Conservation (phyloP, 1,140 invertebrate genomes). For the Conopomorpha cramerella region DNA sequence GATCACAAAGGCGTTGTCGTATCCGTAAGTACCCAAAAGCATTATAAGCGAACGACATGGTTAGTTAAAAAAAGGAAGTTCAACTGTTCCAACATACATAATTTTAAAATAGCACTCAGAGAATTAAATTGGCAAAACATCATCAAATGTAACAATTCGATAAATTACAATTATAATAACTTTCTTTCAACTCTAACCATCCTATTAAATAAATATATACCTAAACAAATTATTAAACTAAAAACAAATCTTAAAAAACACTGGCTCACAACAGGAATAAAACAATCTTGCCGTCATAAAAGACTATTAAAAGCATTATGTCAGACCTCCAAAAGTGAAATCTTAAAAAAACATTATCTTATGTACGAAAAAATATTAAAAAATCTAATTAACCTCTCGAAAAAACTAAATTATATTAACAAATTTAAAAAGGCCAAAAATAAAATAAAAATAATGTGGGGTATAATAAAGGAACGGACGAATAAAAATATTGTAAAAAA, state of each 20-base stretch:
- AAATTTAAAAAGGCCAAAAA: too few relatives aligned
- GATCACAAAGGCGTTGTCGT: neutral
- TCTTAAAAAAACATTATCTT: too few relatives aligned
- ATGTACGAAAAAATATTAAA: too few relatives aligned
- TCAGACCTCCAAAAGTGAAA: too few relatives aligned
- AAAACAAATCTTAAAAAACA: neutral
- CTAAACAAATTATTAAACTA: neutral
- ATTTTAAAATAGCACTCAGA: neutral
- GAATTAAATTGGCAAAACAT: neutral
- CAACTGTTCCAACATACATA: neutral
- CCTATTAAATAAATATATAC: neutral
- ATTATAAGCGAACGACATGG: neutral
- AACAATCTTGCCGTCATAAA: neutral
- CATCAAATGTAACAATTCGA: neutral
- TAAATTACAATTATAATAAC: neutral
- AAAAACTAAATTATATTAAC: too few relatives aligned
- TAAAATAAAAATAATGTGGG: too few relatives aligned
- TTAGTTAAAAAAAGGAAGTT: neutral
- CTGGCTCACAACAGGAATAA: neutral
- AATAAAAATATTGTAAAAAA: too few relatives aligned
- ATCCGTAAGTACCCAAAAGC: neutral
- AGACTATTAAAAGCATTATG: slow-evolving; percentile 1
- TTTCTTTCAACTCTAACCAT: neutral
- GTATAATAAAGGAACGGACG: too few relatives aligned
- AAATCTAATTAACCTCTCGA: too few relatives aligned